Evolutionary conservation across 2,797 vertebrate species (phyloP).

Genomic region (Ceryle rudis): DNA sequence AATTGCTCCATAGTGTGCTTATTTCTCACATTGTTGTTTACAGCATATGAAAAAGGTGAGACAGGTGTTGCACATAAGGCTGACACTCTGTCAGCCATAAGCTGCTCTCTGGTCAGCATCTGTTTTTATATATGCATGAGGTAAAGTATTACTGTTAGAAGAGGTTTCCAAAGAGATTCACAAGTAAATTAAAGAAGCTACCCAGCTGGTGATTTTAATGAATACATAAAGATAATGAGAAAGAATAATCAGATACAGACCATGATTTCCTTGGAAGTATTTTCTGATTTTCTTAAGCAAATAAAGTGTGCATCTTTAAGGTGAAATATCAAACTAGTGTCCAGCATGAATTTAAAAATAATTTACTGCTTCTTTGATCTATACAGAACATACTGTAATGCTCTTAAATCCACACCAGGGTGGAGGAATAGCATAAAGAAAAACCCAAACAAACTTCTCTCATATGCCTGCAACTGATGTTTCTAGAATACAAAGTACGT

Average conservation of each 20-base stretch:
- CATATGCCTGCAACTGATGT: background rate
- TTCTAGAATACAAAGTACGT: constrained; percentile 24
- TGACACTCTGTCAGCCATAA: constrained; percentile 55
- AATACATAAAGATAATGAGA: constrained; percentile 37
- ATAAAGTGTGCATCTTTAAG: background rate
- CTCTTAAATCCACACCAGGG: background rate
- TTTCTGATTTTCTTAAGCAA: constrained; percentile 2
- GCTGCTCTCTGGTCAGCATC: constrained; percentile 31
- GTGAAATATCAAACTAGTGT: background rate
- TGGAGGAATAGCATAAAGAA: background rate
- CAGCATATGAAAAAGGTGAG: constrained; percentile 10
- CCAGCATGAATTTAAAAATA: constrained; percentile 7
- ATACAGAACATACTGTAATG: background rate
- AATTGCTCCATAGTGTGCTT: background rate
- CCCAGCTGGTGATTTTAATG: constrained; percentile 43
- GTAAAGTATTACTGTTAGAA: background rate
- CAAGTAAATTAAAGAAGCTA: constrained; percentile 43
- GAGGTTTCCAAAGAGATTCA: constrained; percentile 25
- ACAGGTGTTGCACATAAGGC: constrained; percentile 22
- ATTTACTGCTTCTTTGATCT: constrained; percentile 33
- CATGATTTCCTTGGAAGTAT: background rate
- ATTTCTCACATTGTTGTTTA: constrained; percentile 50
- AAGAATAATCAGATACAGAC: constrained; percentile 12
- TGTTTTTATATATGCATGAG: constrained; percentile 22
- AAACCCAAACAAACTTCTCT: background rate